A percentile compares a stretch with the other conserved stretches of the same genome.
phyloP scores from a whole-genome alignment of 1,140 invertebrate species.

The Proctacanthus coquilletti region DNA sequence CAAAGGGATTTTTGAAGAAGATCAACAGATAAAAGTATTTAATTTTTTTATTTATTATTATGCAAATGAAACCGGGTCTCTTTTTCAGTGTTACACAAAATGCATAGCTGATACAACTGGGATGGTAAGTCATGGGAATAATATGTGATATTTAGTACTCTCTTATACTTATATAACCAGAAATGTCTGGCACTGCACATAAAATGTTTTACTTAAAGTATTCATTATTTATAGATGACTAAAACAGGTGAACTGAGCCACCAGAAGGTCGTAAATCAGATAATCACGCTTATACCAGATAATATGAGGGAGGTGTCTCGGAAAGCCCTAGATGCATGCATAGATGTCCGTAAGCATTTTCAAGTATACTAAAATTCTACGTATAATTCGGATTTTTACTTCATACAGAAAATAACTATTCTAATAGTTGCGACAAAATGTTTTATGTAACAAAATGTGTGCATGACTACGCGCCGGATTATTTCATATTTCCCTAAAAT shows the following conservation, averaged over 20 bases:
- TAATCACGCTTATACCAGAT: slow-evolving; percentile 19
- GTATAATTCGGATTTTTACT: slow-evolving; percentile 2
- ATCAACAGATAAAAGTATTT: neutral
- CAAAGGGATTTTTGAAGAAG: slow-evolving; percentile 12
- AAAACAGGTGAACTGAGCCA: slow-evolving; percentile 25
- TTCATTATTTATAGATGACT: slow-evolving; percentile 9
- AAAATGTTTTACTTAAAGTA: neutral
- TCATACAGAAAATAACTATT: slow-evolving; percentile 15
- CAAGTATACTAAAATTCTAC: neutral
- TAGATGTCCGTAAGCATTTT: slow-evolving; percentile 20
- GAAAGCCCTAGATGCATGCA: slow-evolving; percentile 15
- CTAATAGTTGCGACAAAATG: slow-evolving; percentile 17
- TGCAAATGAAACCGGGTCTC: no score
- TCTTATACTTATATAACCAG: neutral
- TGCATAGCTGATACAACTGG: slow-evolving; percentile 24
- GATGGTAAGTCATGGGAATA: slow-evolving; percentile 10
- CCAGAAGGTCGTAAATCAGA: slow-evolving; percentile 18
- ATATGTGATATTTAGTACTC: neutral
- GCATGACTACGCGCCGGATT: slow-evolving; percentile 13
- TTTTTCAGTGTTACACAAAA: slow-evolving; percentile 24
- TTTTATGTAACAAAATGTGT: slow-evolving; percentile 19
- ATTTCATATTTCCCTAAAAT: slow-evolving; percentile 18
- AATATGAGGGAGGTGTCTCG: slow-evolving; percentile 15
- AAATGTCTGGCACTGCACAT: neutral
- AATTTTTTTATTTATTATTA: neutral